phyloP scores from a whole-genome alignment of 2,888 invertebrate genomes.

The Geophilus truncorum region DNA sequence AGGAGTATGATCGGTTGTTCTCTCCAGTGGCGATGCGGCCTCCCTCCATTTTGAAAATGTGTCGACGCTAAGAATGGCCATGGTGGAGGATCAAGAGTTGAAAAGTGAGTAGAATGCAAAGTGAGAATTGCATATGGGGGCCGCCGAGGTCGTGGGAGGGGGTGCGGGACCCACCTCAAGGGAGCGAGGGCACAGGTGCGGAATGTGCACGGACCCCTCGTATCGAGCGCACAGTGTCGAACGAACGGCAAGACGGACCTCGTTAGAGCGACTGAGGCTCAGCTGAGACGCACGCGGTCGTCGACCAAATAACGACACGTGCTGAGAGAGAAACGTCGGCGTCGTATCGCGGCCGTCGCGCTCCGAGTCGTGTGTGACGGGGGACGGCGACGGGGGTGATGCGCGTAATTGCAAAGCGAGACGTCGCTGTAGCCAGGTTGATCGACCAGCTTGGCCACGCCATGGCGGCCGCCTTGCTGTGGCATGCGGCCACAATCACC shows the following conservation, averaged over 20 bases:
- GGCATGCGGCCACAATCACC: constrained; percentile 21
- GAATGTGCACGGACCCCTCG: not conserved
- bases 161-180: not conserved
- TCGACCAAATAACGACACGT: constrained; percentile 3
- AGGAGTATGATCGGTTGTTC: constrained; percentile 31
- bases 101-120: constrained; percentile 31
- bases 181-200: not conserved
- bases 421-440: constrained; percentile 10
- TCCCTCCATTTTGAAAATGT: constrained; percentile 35
- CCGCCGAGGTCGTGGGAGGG: not conserved
- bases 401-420: not conserved
- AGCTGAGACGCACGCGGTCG: constrained; percentile 27
- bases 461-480: constrained; percentile 27
- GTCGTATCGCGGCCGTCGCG: not conserved
- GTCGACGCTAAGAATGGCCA: constrained; percentile 34
- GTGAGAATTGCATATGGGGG: not conserved
- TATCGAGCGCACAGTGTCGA: not conserved
- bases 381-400: constrained; percentile 6
- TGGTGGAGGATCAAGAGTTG: constrained; percentile 34
- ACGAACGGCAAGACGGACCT: not conserved
- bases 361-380: not conserved
- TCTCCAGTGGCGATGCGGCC: constrained; percentile 25
- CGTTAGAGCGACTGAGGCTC: constrained; percentile 2
- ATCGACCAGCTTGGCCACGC: constrained; percentile 25
- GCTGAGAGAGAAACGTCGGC: not conserved